phyloP scores from a whole-genome alignment of 2,113 vertebrate genomes.

The Actenoides hombroni region DNA sequence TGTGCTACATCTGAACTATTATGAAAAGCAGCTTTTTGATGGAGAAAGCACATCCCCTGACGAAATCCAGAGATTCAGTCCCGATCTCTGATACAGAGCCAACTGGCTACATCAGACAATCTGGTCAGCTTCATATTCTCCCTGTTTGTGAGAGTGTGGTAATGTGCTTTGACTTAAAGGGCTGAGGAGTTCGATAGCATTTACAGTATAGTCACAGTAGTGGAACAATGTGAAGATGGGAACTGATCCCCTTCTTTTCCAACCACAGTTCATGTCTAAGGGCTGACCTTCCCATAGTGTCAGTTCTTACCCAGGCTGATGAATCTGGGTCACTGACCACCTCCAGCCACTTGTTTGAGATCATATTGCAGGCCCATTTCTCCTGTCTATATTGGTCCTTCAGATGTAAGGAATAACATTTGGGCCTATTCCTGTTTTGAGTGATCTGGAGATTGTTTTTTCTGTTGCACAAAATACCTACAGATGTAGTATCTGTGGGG shows the following conservation, averaged over 20 bases:
- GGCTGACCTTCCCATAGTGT: background rate
- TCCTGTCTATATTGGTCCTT: background rate
- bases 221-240: background rate
- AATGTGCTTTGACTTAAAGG: background rate
- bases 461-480: background rate
- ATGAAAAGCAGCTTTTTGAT: background rate
- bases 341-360: background rate
- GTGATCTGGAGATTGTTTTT: background rate
- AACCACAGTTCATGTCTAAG: fast-evolving
- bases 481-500: background rate
- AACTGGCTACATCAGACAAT: fast-evolving
- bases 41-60: background rate
- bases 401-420: background rate
- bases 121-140: background rate
- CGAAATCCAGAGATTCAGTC: background rate
- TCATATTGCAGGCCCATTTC: background rate
- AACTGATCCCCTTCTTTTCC: background rate
- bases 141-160: background rate
- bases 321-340: background rate
- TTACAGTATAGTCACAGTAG: background rate
- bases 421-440: background rate
- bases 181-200: background rate
- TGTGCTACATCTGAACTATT: background rate
- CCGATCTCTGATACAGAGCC: background rate
- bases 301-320: background rate